Evolutionary conservation across 2,888 invertebrate species (phyloP).

Genomic region (Diadegma fenestrale): DNA sequence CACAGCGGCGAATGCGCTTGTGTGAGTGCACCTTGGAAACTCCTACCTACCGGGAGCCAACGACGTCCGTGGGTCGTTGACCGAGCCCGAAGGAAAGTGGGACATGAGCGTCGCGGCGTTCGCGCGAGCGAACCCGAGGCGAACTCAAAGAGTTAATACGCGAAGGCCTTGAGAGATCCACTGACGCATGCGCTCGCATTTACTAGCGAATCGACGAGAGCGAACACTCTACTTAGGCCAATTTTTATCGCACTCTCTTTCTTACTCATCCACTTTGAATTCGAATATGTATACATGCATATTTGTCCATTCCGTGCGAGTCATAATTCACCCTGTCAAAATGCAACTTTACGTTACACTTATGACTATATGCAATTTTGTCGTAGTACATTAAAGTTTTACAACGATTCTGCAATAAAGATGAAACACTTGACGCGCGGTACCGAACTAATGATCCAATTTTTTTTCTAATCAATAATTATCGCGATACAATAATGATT

Average conservation of each 20-base stretch:
- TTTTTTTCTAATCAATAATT: not conserved
- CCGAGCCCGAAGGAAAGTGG: slow-evolving; percentile 84
- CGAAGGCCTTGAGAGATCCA: slow-evolving; percentile 82
- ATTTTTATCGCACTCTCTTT: slow-evolving; percentile 60
- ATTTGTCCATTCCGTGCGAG: slow-evolving; percentile 60
- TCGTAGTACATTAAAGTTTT: not conserved
- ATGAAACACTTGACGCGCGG: not conserved
- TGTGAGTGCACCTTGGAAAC: slow-evolving; percentile 81
- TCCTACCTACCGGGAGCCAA: slow-evolving; percentile 75
- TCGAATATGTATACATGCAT: slow-evolving; percentile 26
- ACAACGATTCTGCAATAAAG: not conserved
- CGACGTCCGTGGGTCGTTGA: slow-evolving; percentile 81
- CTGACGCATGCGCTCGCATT: slow-evolving; percentile 80
- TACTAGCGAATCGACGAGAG: slow-evolving; percentile 60
- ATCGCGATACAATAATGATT: not conserved
- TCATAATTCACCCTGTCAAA: not conserved
- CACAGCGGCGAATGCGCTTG: slow-evolving; percentile 25
- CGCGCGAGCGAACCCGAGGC: slow-evolving; percentile 73
- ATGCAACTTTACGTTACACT: not conserved
- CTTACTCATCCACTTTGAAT: slow-evolving; percentile 36
- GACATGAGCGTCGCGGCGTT: slow-evolving; percentile 75
- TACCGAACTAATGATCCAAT: not conserved
- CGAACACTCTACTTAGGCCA: slow-evolving; percentile 60
- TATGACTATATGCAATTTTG: not conserved
- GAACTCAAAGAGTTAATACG: slow-evolving; percentile 82